Conservation (phyloP, 2,888 invertebrate species). For the Helleia helle region DNA sequence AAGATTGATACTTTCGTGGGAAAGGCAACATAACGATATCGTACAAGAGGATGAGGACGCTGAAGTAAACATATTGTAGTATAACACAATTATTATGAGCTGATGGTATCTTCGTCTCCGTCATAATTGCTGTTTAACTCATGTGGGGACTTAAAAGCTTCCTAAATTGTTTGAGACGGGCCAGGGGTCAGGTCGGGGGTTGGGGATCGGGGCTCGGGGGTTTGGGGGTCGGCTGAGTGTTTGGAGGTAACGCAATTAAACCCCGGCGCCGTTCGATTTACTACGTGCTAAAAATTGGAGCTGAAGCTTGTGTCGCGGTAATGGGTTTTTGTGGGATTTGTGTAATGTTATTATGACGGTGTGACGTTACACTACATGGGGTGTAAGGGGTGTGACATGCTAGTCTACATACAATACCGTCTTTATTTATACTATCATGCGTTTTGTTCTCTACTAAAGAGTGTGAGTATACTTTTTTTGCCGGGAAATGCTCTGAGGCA, state of each 20-base stretch:
- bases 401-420: too few relatives aligned
- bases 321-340: neutral
- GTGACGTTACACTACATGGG: too few relatives aligned
- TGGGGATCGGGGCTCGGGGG: neutral
- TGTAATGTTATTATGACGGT: neutral
- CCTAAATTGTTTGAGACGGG: constrained; percentile 31
- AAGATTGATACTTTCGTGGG: too few relatives aligned
- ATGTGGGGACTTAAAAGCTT: constrained; percentile 45
- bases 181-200: constrained; percentile 13
- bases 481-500: too few relatives aligned
- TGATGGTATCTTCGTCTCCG: neutral
- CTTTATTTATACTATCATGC: too few relatives aligned
- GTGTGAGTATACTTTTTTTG: too few relatives aligned
- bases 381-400: too few relatives aligned
- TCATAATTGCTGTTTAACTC: constrained; percentile 37
- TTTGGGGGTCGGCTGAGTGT: constrained; percentile 7
- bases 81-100: neutral
- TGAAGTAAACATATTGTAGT: neutral
- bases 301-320: neutral
- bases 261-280: neutral
- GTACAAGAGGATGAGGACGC: too few relatives aligned
- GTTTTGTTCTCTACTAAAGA: too few relatives aligned
- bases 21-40: too few relatives aligned
- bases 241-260: constrained; percentile 2
- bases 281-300: neutral